Base-by-base conservation (phyloP, 2,888 invertebrate genomes). In the Bruchidius siliquastri region DNA sequence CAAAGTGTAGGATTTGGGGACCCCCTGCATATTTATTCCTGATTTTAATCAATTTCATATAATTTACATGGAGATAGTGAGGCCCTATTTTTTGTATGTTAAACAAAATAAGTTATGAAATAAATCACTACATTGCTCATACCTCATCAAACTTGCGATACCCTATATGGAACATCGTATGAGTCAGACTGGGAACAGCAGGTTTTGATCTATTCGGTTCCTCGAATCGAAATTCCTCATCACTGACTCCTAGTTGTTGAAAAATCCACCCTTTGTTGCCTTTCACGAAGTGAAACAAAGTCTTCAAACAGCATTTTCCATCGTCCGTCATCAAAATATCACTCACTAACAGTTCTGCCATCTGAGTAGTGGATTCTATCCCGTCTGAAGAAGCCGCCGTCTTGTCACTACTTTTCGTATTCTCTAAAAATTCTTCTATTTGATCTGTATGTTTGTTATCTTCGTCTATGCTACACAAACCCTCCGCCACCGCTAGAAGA, bases 111-210 rank as follows among this genome's bases (percentile, higher is more conserved):
- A n/a, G n/a, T n/a, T n/a, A n/a, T n/a, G n/a, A n/a, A n/a, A n/a
- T n/a, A n/a, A n/a, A n/a, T n/a, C n/a, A n/a, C n/a, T n/a, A n/a
- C n/a, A n/a, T n/a, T n/a, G n/a, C n/a, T n/a, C 70, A 68, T 81
- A 93, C 93, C 89, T 94, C 93, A 86, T 95, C 94, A 83, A 95
- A 95, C 0, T 91, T 90, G 21, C 88, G 87, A 76, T 91, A 88
- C 18, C 93, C 94, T 74, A 95, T 94, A 81, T 93, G 93, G 82
- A 95, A 95, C 94, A 95, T 94, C 8, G 91, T 90, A 82, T 93
- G 91, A 0, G 94, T 85, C 18, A 95, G 86, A 0, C 91, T 90
- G 0, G 89, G 87, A 68, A 84, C 82, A 20, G 81, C 80, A 76
- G 86, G 83, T 26, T 78, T 74, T 10, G 82, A 81, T 75, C 79